Percentiles rank a stretch among this genome's conserved stretches.
phyloP scores from a whole-genome alignment of 1,140 invertebrate genomes.

The Littorina saxatilis region DNA sequence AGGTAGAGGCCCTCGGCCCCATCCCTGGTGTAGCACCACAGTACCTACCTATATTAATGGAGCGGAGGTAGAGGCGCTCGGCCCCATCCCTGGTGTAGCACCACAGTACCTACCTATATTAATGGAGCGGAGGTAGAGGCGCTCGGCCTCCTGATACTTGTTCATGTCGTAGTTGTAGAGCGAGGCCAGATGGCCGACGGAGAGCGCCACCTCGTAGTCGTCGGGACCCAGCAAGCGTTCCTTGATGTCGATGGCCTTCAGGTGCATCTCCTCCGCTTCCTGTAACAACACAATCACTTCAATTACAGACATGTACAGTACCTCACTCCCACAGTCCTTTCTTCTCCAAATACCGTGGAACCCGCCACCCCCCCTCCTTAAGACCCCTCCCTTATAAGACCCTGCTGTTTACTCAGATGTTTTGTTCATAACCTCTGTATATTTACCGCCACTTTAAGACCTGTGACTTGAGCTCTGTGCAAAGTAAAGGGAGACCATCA shows the following conservation, averaged over 20 bases:
- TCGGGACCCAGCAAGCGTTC: conserved; percentile 89
- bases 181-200: conserved; percentile 92
- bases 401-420: too few species aligned
- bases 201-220: conserved; percentile 94
- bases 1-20: background rate
- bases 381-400: too few species aligned
- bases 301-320: background rate
- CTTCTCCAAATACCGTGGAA: too few species aligned
- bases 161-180: conserved; percentile 96
- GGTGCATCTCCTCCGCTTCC: conserved; percentile 92
- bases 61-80: background rate
- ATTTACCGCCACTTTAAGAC: too few species aligned
- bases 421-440: too few species aligned
- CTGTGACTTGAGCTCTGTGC: too few species aligned
- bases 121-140: conserved; percentile 90
- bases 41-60: conserved; percentile 62
- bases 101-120: conserved; percentile 82
- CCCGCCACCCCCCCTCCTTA: too few species aligned
- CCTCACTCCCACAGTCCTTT: too few species aligned
- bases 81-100: background rate
- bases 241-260: conserved; percentile 93
- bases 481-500: too few species aligned
- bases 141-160: conserved; percentile 89
- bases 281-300: conserved; percentile 68
- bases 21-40: background rate